Evolutionary conservation across 2,888 invertebrate species (phyloP).

Genomic region (Oscheius myriophilus): DNA sequence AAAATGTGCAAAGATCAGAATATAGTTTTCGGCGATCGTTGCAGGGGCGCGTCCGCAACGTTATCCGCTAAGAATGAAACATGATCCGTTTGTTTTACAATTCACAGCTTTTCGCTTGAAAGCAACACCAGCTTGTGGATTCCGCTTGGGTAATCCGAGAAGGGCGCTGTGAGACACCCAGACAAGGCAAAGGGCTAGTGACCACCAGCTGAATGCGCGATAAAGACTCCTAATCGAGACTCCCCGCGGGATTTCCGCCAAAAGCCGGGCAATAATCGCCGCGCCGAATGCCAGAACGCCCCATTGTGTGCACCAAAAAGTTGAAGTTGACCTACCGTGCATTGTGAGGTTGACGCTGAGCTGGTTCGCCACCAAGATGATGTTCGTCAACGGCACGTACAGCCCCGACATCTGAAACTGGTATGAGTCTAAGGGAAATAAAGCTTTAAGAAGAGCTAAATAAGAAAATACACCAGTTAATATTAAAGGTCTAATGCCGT

Average conservation of each 20-base stretch:
- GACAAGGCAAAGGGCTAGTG: conserved; percentile 4
- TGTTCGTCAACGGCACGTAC: conserved; percentile 58
- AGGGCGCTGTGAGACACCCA: too few species aligned
- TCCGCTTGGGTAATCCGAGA: too few species aligned
- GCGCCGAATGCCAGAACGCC: conserved; percentile 13
- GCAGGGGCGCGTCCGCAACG: conserved; percentile 28
- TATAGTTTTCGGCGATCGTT: conserved; percentile 12
- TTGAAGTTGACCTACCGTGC: conserved; percentile 42
- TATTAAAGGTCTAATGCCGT: too few species aligned
- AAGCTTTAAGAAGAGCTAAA: too few species aligned
- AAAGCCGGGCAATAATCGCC: conserved; percentile 22
- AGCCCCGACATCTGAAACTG: conserved; percentile 51
- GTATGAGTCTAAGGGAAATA: background rate
- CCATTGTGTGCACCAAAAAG: conserved; percentile 11
- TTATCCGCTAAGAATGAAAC: conserved; percentile 28
- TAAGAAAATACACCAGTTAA: too few species aligned
- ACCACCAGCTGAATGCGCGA: conserved; percentile 26
- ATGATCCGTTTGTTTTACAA: conserved; percentile 27
- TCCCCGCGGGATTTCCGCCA: conserved; percentile 29
- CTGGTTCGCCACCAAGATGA: conserved; percentile 61
- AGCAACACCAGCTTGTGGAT: conserved; percentile 4
- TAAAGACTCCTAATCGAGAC: conserved; percentile 32
- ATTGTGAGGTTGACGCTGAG: conserved; percentile 59
- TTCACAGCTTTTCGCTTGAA: conserved; percentile 27
- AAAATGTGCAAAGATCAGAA: too few species aligned